Evolutionary conservation across 2,797 vertebrate species (phyloP), one percentile per base, ranked within the genome.

Genomic region (Acrossocheilus fasciatus): DNA sequence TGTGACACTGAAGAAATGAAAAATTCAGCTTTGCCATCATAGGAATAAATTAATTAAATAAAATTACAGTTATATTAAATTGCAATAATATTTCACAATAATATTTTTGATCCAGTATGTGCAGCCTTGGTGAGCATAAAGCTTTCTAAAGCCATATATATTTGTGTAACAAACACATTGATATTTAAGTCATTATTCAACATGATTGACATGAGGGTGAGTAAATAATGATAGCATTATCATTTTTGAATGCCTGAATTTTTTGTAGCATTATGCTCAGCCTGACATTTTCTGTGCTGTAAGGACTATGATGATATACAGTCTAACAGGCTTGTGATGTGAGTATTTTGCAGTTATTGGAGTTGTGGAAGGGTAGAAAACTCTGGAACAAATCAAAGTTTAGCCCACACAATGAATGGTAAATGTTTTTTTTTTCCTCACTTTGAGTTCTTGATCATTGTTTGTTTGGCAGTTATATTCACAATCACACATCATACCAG

Each of bases 381-480:
- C 57, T 64, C 6, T 83, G 41, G 11, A 75, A 41, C 73, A 30
- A 34, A 64, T 83, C 72, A 50, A 41, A 64, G 54, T 20, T 45
- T 59, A 59, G 52, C 52, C 72, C 70, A 62, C 41, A 83, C 82
- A 74, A 62, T 83, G 26, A 74, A 20, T 74, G 64, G 41, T 45
- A 20, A n/a, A 15, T 45, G 39, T 83, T 75, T 73, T 82, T 26
- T 26, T 39, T n/a, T 73, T 45, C 17, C 18, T 34, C 70, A n/a
- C 81, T 72, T 62, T 83, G 26, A 73, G 39, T 47, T 62, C 54
- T 54, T 66, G 75, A 57, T 70, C 64, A 68, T 52, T 36, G n/a
- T 69, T 69, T 69, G 47, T 84, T 69, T 78, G 74, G 8, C 23
- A 41, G 26, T 17, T 39, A 50, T 52, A 30, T 64, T 74, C 70